phyloP scores from a whole-genome alignment of 2,113 vertebrate genomes.

The Phalacrocorax carbo region DNA sequence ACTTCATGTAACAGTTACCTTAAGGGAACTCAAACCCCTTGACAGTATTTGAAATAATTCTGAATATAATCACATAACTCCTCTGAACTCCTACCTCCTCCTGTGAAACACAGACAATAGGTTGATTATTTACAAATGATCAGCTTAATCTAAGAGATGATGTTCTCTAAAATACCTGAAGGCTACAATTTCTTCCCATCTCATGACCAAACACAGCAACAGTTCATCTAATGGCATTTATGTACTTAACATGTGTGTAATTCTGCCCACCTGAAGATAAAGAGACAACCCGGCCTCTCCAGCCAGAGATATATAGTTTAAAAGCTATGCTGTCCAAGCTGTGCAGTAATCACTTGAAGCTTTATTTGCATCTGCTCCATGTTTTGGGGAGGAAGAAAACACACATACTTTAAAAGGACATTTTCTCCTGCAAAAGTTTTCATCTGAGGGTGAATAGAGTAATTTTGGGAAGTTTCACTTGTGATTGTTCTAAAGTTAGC shows the following conservation, averaged over 20 bases:
- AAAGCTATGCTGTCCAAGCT: neutral
- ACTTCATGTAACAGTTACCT: neutral
- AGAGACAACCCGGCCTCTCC: neutral
- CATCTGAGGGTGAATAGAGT: neutral
- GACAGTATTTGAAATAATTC: neutral
- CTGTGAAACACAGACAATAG: neutral
- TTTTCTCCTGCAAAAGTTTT: neutral
- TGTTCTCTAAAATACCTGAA: neutral
- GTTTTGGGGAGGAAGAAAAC: neutral
- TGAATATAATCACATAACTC: neutral
- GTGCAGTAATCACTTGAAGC: neutral
- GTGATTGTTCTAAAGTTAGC: neutral
- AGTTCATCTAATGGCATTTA: neutral
- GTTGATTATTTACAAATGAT: neutral
- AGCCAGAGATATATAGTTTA: neutral
- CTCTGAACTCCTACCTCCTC: neutral
- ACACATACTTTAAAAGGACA: rapidly evolving
- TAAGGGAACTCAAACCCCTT: neutral
- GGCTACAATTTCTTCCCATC: neutral
- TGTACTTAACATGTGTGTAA: neutral
- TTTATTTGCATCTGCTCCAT: neutral
- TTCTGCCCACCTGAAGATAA: neutral
- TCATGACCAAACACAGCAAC: neutral
- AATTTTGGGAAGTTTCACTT: neutral
- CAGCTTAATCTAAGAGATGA: neutral